Evolutionary conservation across 1,140 invertebrate genomes (phyloP).

Genomic region (Caerostris darwini): DNA sequence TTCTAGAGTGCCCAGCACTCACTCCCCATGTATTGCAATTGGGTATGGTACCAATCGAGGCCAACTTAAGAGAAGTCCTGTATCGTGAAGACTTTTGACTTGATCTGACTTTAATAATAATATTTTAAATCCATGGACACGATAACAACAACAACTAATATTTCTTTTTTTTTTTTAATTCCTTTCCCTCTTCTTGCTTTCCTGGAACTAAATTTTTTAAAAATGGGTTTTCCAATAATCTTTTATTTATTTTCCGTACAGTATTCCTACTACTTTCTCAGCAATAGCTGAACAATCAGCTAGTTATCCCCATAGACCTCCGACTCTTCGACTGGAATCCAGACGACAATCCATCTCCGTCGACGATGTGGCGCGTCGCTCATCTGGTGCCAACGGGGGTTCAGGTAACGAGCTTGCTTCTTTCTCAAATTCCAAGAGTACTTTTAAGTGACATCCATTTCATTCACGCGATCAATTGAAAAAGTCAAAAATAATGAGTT

Average conservation of each 20-base stretch:
- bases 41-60: too few species aligned
- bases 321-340: constrained; percentile 79
- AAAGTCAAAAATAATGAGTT: not conserved
- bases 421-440: not conserved
- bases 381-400: constrained; percentile 70
- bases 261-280: constrained; percentile 75
- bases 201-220: not conserved
- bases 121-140: too few species aligned
- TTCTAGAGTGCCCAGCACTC: too few species aligned
- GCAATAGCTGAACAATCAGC: constrained; percentile 77
- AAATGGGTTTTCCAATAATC: not conserved
- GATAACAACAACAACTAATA: too few species aligned
- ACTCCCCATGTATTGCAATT: too few species aligned
- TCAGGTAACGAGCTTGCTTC: constrained; percentile 55
- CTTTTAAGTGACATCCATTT: not conserved
- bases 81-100: too few species aligned
- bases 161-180: not conserved
- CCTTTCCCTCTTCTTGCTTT: not conserved
- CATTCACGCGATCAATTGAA: not conserved
- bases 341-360: constrained; percentile 78
- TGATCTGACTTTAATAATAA: too few species aligned
- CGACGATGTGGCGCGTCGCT: constrained; percentile 78
- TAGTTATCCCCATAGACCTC: constrained; percentile 78
- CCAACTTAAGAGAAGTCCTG: too few species aligned
- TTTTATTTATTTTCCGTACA: constrained; percentile 19